These are phyloP conservation scores for Entosphenus tridentatus DNA, from an alignment of 2,113 vertebrate genomes.

Conservation along the genomic window DNA sequence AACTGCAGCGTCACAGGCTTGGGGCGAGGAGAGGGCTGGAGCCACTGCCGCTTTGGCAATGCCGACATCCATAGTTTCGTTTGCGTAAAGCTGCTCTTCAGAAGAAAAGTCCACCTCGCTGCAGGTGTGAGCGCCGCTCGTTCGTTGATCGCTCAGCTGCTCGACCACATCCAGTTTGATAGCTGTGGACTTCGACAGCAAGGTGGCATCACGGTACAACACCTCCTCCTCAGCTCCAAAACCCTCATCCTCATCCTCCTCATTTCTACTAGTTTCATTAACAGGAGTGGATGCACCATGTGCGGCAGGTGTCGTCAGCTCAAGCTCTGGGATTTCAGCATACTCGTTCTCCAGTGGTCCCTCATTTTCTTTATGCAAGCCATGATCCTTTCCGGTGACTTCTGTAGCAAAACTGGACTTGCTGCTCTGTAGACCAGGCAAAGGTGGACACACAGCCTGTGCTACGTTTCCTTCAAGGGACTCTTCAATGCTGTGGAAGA, in stretches of 20 bases:
- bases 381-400: too few relatives aligned
- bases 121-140: not conserved
- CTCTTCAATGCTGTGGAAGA: not conserved
- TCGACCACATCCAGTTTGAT: not conserved
- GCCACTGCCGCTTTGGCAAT: too few relatives aligned
- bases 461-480: not conserved
- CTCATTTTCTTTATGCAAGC: too few relatives aligned
- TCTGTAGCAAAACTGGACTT: too few relatives aligned
- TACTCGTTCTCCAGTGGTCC: not conserved
- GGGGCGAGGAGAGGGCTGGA: too few relatives aligned
- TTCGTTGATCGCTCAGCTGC: slow-evolving; percentile 5
- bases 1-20: too few relatives aligned
- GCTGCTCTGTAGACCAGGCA: too few relatives aligned
- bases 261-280: not conserved
- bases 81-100: slow-evolving; percentile 4
- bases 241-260: slow-evolving; percentile 2
- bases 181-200: not conserved
- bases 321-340: not conserved
- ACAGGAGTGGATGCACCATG: too few relatives aligned
- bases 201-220: not conserved
- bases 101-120: not conserved
- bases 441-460: too few relatives aligned
- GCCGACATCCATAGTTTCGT: not conserved
- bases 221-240: slow-evolving; percentile 1
- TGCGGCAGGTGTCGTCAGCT: not conserved